A percentile compares a stretch with the other conserved stretches of the same genome.
Conservation (phyloP, 2,797 vertebrate genomes). For the Typhlichthys subterraneus region DNA sequence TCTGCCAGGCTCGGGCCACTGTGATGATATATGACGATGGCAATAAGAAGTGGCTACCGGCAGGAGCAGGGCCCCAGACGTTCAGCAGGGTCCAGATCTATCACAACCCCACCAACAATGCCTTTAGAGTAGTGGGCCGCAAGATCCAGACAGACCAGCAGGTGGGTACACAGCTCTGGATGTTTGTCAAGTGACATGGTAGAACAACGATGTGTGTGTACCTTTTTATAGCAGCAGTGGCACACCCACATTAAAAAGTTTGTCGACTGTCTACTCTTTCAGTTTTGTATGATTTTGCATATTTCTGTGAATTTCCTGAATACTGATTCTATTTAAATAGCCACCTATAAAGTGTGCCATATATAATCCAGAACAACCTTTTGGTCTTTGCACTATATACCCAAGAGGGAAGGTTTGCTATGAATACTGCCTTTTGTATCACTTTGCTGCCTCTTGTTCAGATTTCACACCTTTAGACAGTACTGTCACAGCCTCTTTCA, state of each 20-base stretch:
- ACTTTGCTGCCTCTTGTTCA: too few relatives aligned
- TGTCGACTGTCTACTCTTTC: too few relatives aligned
- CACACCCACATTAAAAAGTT: not conserved
- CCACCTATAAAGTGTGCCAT: too few relatives aligned
- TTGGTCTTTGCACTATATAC: too few relatives aligned
- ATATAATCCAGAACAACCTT: too few relatives aligned
- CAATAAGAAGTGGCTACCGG: slow-evolving; percentile 89
- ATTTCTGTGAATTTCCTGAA: not conserved
- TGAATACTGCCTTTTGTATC: too few relatives aligned
- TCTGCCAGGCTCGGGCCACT: slow-evolving; percentile 89
- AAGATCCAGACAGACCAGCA: slow-evolving; percentile 92
- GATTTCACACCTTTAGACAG: too few relatives aligned
- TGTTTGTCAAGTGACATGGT: not conserved
- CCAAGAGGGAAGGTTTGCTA: too few relatives aligned
- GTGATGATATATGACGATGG: slow-evolving; percentile 92
- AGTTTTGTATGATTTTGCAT: not conserved
- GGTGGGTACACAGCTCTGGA: slow-evolving; percentile 66
- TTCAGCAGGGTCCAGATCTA: slow-evolving; percentile 93
- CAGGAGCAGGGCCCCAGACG: slow-evolving; percentile 81
- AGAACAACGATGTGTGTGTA: not conserved
- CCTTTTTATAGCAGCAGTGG: slow-evolving; percentile 3
- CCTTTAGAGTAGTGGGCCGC: slow-evolving; percentile 90
- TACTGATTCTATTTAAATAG: not conserved
- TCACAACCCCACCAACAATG: slow-evolving; percentile 83
- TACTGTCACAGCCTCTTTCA: too few relatives aligned